phyloP scores from a whole-genome alignment of 2,888 invertebrate genomes.

The Polia nebulosa region DNA sequence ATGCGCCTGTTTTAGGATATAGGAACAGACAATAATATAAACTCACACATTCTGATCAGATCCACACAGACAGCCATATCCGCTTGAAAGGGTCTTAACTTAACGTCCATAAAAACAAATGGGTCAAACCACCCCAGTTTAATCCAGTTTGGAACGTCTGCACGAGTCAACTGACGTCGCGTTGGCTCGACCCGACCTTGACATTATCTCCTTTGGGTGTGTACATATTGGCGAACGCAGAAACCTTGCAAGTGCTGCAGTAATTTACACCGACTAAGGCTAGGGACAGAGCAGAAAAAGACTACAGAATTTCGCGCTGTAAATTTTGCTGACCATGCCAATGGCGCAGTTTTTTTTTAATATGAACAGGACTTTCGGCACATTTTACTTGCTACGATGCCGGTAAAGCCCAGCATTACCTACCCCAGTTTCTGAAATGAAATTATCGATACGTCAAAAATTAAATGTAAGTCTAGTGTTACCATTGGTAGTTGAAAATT shows the following conservation, averaged over 20 bases:
- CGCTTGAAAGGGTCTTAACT: neutral
- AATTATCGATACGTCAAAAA: too few relatives aligned
- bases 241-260: conserved; percentile 10
- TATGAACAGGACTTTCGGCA: neutral
- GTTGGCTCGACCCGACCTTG: conserved; percentile 58
- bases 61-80: neutral
- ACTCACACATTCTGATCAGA: neutral
- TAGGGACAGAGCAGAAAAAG: neutral
- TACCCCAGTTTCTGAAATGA: too few relatives aligned
- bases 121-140: conserved; percentile 8
- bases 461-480: too few relatives aligned
- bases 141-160: conserved; percentile 18
- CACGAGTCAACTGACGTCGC: conserved; percentile 25
- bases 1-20: neutral
- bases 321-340: neutral
- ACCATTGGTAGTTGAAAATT: too few relatives aligned
- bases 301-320: neutral
- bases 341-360: neutral
- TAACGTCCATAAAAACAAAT: conserved; percentile 18
- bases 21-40: neutral
- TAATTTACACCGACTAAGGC: neutral
- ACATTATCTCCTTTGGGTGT: conserved; percentile 39
- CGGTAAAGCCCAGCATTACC: neutral
- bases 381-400: neutral
- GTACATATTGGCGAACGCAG: conserved; percentile 34